These are phyloP conservation scores for Myiagra hebetior DNA, from an alignment of 2,113 vertebrate species.

Conservation along the genomic window DNA sequence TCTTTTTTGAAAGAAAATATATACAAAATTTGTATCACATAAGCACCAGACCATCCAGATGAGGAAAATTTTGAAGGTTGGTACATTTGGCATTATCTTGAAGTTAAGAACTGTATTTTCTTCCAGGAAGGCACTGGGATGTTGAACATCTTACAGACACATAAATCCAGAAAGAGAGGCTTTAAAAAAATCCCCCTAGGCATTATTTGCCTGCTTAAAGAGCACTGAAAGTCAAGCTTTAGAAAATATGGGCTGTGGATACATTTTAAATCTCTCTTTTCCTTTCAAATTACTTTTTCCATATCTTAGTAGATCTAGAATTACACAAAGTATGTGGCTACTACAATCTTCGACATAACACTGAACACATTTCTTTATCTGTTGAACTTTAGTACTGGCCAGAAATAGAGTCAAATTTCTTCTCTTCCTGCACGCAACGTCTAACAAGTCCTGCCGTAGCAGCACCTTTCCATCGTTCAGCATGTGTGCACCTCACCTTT, in stretches of 20 bases:
- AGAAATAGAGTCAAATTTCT: not conserved
- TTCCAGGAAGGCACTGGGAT: not conserved
- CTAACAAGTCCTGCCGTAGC: slow-evolving; percentile 4
- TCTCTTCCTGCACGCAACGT: not conserved
- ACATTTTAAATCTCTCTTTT: not conserved
- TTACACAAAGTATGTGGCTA: not conserved
- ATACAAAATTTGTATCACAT: not conserved
- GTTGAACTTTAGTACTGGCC: not conserved
- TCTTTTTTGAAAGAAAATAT: not conserved
- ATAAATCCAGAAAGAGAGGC: not conserved
- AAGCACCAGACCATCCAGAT: not conserved
- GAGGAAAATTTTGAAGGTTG: not conserved
- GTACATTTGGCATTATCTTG: not conserved
- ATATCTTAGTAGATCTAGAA: not conserved
- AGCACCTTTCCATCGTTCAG: not conserved
- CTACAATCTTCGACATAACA: not conserved
- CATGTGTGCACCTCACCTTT: not conserved
- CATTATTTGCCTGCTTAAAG: not conserved
- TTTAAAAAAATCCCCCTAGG: not conserved
- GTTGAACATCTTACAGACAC: not conserved
- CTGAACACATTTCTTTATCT: not conserved
- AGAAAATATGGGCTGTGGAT: not conserved
- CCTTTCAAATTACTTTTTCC: not conserved
- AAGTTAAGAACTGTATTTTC: not conserved
- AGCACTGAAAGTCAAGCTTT: not conserved